Conservation (phyloP, 2,113 vertebrate genomes). For the Pseudopipra pipra region DNA sequence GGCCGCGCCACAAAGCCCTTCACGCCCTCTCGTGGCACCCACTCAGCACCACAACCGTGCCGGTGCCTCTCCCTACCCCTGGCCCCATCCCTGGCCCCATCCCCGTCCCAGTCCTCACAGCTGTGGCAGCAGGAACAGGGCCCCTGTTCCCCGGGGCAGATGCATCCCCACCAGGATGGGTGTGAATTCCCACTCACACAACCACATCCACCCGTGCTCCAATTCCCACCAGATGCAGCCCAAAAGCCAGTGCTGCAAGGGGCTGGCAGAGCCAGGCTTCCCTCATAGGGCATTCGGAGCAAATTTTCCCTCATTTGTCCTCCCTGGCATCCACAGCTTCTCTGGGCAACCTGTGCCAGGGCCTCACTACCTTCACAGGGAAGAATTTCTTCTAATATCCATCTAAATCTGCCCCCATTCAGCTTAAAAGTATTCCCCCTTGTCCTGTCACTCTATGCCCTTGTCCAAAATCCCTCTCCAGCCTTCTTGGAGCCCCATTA, state of each 20-base stretch:
- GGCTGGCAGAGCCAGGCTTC: neutral
- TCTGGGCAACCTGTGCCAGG: neutral
- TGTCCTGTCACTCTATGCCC: neutral
- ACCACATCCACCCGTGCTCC: rapidly evolving
- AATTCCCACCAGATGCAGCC: neutral
- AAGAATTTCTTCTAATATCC: neutral
- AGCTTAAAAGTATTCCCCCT: neutral
- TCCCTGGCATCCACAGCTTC: neutral
- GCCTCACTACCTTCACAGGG: neutral
- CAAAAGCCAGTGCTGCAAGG: rapidly evolving
- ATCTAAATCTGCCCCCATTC: neutral
- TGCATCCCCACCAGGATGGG: rapidly evolving
- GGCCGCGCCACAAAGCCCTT: neutral
- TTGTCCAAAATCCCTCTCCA: neutral
- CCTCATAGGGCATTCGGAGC: rapidly evolving
- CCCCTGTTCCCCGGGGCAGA: rapidly evolving
- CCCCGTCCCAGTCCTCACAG: rapidly evolving
- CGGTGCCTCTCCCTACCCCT: neutral
- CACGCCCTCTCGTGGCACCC: conserved; percentile 2
- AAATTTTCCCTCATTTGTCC: neutral
- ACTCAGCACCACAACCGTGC: neutral
- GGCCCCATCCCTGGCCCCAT: neutral
- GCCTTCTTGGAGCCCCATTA: neutral
- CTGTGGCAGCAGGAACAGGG: neutral
- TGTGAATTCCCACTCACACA: rapidly evolving